Conservation (phyloP, 2,113 vertebrate species). For the Eptatretus burgeri region DNA sequence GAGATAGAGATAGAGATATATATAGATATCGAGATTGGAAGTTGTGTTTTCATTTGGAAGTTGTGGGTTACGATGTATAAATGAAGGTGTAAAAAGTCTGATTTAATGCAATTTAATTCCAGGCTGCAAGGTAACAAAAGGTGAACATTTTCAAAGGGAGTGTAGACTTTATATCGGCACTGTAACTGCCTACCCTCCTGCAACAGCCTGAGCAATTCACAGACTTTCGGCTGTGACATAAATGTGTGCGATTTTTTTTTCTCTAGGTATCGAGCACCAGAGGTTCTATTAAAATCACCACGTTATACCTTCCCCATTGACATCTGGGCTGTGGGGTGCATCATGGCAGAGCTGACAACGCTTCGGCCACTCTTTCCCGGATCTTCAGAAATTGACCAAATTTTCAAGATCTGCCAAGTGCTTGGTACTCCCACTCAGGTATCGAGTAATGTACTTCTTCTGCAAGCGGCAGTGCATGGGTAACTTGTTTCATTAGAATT, state of each 20-base stretch:
- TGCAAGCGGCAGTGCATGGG: background rate
- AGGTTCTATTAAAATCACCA: conserved; percentile 56
- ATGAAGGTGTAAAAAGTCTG: too few species aligned
- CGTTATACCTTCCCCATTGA: conserved; percentile 79
- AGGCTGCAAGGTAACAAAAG: too few species aligned
- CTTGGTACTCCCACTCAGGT: conserved; percentile 84
- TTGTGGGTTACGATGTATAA: too few species aligned
- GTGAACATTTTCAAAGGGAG: too few species aligned
- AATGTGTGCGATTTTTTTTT: background rate
- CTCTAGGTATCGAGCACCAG: conserved; percentile 76
- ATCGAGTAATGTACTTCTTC: conserved; percentile 3
- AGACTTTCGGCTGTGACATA: too few species aligned
- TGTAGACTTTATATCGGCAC: too few species aligned
- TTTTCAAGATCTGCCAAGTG: conserved; percentile 97
- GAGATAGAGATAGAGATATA: background rate
- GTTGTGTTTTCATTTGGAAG: too few species aligned
- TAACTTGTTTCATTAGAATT: background rate
- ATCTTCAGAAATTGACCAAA: conserved; percentile 90
- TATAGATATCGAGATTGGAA: too few species aligned
- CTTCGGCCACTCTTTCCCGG: conserved; percentile 80
- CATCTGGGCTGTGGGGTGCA: conserved; percentile 84
- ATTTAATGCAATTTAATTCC: too few species aligned
- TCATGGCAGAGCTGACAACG: conserved; percentile 85
- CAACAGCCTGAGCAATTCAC: too few species aligned
- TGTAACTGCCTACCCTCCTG: too few species aligned